Percentiles rank a stretch among this genome's conserved stretches.
Conservation (phyloP, 2,797 vertebrate genomes). For the Distichodus sexfasciatus region DNA sequence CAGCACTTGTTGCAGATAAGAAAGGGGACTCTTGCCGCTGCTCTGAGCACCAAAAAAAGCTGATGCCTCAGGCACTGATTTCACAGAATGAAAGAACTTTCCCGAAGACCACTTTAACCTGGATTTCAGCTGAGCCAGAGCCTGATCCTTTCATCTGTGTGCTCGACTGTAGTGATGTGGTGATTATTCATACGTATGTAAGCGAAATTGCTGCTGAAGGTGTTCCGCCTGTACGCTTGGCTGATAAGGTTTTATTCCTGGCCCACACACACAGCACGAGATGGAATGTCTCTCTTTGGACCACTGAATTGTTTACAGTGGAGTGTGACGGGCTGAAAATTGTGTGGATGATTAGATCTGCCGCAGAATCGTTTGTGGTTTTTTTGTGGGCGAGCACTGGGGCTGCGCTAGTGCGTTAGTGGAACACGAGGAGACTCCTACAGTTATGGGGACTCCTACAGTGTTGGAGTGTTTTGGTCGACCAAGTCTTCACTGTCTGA, state of each 20-base stretch:
- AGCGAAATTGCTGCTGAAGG: neutral
- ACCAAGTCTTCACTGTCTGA: constrained; percentile 59
- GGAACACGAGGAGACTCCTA: constrained; percentile 20
- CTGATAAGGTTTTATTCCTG: neutral
- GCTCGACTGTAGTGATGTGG: neutral
- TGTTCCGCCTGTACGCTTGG: neutral
- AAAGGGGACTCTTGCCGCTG: constrained; percentile 16
- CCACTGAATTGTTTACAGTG: neutral
- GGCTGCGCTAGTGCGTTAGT: neutral
- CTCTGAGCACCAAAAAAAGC: neutral
- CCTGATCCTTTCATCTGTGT: constrained; percentile 2
- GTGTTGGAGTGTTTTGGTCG: constrained; percentile 77
- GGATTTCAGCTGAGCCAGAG: neutral
- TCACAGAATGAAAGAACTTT: constrained; percentile 15
- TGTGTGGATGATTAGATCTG: neutral
- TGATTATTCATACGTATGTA: neutral
- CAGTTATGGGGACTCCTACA: constrained; percentile 68
- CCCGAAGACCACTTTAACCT: neutral
- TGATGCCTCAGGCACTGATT: neutral
- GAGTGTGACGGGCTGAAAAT: constrained; percentile 7
- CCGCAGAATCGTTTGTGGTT: neutral
- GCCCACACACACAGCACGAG: neutral
- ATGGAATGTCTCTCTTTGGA: neutral
- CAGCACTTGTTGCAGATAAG: constrained; percentile 32
- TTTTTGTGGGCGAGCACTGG: neutral